Evolutionary conservation across 2,113 vertebrate genomes (phyloP).

Genomic region (Muntiacus muntjak): DNA sequence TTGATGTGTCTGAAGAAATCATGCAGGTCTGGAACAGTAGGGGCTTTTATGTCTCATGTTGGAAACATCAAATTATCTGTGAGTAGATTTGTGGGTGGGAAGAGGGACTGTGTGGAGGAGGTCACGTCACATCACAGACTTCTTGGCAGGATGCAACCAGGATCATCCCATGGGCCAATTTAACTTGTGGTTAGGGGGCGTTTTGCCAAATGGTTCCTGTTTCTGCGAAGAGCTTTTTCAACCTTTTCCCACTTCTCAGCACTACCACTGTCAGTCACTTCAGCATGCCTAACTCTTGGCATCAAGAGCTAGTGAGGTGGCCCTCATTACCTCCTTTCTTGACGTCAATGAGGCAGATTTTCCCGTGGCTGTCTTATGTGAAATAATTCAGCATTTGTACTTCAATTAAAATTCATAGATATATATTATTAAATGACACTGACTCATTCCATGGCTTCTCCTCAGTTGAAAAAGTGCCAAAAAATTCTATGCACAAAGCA

Average conservation of each 20-base stretch:
- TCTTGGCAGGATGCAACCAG: not conserved
- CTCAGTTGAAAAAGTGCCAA: conserved; percentile 35
- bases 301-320: not conserved
- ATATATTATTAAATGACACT: conserved; percentile 57
- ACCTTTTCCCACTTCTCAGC: conserved; percentile 14
- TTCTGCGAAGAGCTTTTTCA: not conserved
- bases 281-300: conserved; percentile 28
- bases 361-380: conserved; percentile 58
- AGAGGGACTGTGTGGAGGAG: not conserved
- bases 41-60: not conserved
- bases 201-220: conserved; percentile 35
- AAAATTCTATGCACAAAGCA: not conserved
- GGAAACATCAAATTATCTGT: not conserved
- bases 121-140: not conserved
- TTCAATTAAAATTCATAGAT: conserved; percentile 67
- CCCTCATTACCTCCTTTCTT: conserved; percentile 33
- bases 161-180: not conserved
- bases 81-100: conserved; percentile 26
- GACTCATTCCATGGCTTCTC: conserved; percentile 58
- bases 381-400: conserved; percentile 67
- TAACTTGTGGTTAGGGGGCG: not conserved
- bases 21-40: not conserved
- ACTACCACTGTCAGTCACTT: not conserved
- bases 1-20: not conserved
- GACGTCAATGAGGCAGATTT: conserved; percentile 61